Base-by-base conservation (phyloP, 2,888 invertebrate genomes). In the Agrochola lychnidis region DNA sequence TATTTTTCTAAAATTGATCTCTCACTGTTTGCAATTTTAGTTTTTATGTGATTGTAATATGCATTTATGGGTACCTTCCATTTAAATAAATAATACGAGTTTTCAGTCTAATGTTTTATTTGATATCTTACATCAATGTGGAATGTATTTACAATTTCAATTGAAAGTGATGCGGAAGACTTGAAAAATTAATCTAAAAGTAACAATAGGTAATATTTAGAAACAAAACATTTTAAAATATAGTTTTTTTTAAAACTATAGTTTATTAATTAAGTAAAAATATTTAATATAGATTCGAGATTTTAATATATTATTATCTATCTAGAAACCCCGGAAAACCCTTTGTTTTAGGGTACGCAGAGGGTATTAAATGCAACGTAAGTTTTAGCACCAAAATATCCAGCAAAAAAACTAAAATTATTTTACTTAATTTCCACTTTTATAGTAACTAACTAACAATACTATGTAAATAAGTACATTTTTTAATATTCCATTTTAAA, bases 351-450 rank as follows among this genome's bases (percentile, higher is more conserved):
- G 36, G 64, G 59, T 62, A 59, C 19, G 25, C 76, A 68, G 69
- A 74, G 70, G 76, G 70, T 76, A 80, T 76, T 81, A 85, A 81
- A 83, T 83, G 76, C 81, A 84, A 80, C 77, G 70, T 56, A 76
- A 77, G 62, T 78, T 85, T 89, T 93, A 93, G 93, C 93, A 93
- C 93, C 93, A 93, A 70, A 89, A 90, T 91, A 90, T 93, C 93
- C 93, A 93, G 93, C 93, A 90, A 83, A 79, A 79, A 76, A 76
- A 78, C 70, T 85, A 81, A 79, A 68, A 62, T 73, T 79, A 85
- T 59, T 74, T 66, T 70, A 79, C 63, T 81, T 78, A 78, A 56
- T 73, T 75, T 77, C 45, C 70, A 76, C 7, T 64, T 62, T 48
- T 79, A 88, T 80, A 84, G 62, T 87, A 77, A 80, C 81, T 85